Conservation (phyloP, 2,888 invertebrate species). For the Macrosoma leucophasiata region DNA sequence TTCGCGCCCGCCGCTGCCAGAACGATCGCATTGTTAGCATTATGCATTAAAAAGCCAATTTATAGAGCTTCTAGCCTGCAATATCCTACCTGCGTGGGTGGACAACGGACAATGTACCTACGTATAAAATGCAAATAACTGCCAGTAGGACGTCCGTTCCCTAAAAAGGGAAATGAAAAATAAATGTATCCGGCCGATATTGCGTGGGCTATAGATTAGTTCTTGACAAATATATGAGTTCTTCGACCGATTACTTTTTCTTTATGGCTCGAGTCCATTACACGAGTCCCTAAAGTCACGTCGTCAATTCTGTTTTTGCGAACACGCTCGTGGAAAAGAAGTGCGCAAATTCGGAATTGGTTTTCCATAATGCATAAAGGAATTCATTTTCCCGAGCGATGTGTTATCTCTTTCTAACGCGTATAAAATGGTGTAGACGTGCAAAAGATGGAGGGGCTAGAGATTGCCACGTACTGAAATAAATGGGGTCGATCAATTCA, state of each 20-base stretch:
- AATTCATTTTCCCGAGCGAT: constrained; percentile 33
- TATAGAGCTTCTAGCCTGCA: constrained; percentile 21
- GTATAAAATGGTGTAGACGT: constrained; percentile 25
- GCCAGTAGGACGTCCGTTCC: constrained; percentile 66
- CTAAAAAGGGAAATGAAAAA: constrained; percentile 67
- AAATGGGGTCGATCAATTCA: constrained; percentile 44
- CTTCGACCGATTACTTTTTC: constrained; percentile 7
- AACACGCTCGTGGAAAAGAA: constrained; percentile 2
- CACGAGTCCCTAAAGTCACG: constrained; percentile 11
- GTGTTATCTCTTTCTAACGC: no score
- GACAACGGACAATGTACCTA: constrained; percentile 24
- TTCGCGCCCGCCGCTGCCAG: constrained; percentile 9
- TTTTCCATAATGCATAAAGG: constrained; percentile 23
- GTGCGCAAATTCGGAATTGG: constrained; percentile 23
- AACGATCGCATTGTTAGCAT: no score
- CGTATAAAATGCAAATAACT: constrained; percentile 57
- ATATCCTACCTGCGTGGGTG: constrained; percentile 52
- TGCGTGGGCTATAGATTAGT: constrained; percentile 40
- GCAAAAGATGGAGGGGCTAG: constrained; percentile 31
- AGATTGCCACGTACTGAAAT: constrained; percentile 36
- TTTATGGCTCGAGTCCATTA: constrained; percentile 6
- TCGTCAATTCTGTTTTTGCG: constrained; percentile 23
- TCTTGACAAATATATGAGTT: constrained; percentile 9
- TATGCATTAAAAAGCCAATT: constrained; percentile 7
- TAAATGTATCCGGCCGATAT: constrained; percentile 60